Evolutionary conservation across 2,797 vertebrate genomes (phyloP), one percentile per base, ranked within the genome.

Genomic region (Lutjanus campechanus): DNA sequence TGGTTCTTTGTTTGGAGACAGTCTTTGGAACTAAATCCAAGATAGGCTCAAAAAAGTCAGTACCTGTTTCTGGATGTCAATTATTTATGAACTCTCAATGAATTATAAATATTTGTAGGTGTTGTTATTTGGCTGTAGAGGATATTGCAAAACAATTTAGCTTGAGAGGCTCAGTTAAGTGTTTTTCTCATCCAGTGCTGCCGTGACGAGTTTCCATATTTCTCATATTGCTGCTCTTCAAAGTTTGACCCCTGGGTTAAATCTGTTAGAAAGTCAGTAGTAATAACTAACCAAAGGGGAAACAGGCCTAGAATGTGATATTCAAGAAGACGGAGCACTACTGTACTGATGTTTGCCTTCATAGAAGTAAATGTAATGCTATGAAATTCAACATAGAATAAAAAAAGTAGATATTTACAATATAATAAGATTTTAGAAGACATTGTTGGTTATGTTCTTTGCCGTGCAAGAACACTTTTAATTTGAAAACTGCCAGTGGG

Each of bases 81-180:
- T 66, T 19, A 29, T 64, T 65, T 50, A 12, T 20, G n/a, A 43
- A 50, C 43, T 75, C 6, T 49, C 13, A 63, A 62, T 61, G 12
- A 61, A 61, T 61, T 43, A 7, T 62, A 11, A 9, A 22, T 50
- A 43, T 44, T 50, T 51, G 46, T 7, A 8, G 46, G 9, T 22
- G 22, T 60, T 22, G 17, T 49, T 56, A 55, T 56, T 17, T 40
- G 4, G 7, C 61, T 19, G 3, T 36, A 20, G 53, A 62, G 36
- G 17, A 69, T 63, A 60, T 29, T 61, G 19, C 29, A 59, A 50
- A n/a, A 22, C 17, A 50, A 41, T 17, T 43, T 25, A n/a, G 17
- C 22, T 13, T 62, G 50, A 62, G 51, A 47, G 13, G 17, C 62
- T 63, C 17, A n/a, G 8, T 17, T 49, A 50, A 7, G 7, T 9